Evolutionary conservation across 2,888 invertebrate species (phyloP), one percentile per base, ranked within the genome.

Genomic region (Falcaria lacertinaria): DNA sequence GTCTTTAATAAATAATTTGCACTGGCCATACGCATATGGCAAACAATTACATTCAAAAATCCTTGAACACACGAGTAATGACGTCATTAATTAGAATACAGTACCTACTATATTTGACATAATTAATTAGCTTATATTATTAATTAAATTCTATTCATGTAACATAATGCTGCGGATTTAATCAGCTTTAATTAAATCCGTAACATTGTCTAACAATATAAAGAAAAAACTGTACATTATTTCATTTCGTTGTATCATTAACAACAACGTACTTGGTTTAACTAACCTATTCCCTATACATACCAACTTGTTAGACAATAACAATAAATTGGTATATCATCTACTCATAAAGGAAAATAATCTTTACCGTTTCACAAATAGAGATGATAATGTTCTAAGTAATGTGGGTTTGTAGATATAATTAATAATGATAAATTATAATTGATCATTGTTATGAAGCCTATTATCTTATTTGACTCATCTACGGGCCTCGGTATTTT

Each of bases 381-480:
- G 22, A 37, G 14, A 15, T 15, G 7, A 8, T 14, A 14, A 4
- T 37, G 22, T 15, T 15, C 14, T 8, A 3, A 37, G 2, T 2
- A 14, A 22, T 19, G 15, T 25, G 5, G 15, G 16, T 14, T 37
- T 22, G 37, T 22, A 37, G 22, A 37, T 22, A 37, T 37, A 57
- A 61, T 61, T 57, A 55, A 54, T 61, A 57, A 57, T 61, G 57
- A 57, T 59, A 54, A 54, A 57, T 59, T 54, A 50, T 60, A 56
- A 61, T 61, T 59, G 59, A 55, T 57, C 59, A 56, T 61, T 61
- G 57, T 57, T 59, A 54, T 42, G 52, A 44, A 35, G 43, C 33
- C 43, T 48, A 56, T 57, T 58, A 57, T 58, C 55, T 54, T 54
- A 56, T 37, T 56, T 56, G 52, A 61, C 53, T 49, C 56, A 57